Evolutionary conservation across 2,113 vertebrate species (phyloP).

Genomic region (Gnathonemus longibarbis): DNA sequence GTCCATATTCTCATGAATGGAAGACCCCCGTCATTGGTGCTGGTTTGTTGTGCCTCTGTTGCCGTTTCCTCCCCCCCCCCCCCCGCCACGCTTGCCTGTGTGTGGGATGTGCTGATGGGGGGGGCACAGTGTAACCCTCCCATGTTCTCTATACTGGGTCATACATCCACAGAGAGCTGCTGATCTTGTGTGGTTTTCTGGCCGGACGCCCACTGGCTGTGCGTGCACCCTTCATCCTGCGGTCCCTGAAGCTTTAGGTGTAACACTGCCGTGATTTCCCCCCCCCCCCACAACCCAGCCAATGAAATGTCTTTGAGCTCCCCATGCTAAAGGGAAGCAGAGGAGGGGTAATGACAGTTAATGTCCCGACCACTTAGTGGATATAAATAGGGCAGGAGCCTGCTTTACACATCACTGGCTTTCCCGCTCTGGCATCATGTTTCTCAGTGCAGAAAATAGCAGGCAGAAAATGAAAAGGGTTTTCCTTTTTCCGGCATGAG

Average conservation of each 20-base stretch:
- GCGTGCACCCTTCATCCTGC: not conserved
- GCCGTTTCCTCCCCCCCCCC: not conserved
- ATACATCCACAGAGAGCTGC: not conserved
- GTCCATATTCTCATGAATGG: not conserved
- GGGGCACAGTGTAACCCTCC: not conserved
- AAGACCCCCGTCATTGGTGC: not conserved
- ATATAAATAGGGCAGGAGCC: conserved; percentile 13
- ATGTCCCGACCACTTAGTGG: conserved; percentile 8
- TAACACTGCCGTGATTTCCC: not conserved
- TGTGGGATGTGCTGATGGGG: not conserved
- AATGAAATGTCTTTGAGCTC: not conserved
- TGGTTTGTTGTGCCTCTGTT: not conserved
- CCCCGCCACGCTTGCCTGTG: not conserved
- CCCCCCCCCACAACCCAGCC: not conserved
- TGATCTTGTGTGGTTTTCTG: not conserved
- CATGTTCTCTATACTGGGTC: not conserved
- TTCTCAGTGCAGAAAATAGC: conserved; percentile 19
- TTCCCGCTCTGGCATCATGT: not conserved
- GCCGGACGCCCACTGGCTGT: not conserved
- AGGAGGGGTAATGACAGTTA: conserved; percentile 13
- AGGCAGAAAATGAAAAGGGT: conserved; percentile 25
- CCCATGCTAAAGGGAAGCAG: not conserved
- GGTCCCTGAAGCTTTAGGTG: conserved; percentile 6
- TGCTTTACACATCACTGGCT: not conserved
- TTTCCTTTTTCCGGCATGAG: conserved; percentile 41